Evolutionary conservation across 2,113 vertebrate species (phyloP).

Genomic region (Hippocampus comes): DNA sequence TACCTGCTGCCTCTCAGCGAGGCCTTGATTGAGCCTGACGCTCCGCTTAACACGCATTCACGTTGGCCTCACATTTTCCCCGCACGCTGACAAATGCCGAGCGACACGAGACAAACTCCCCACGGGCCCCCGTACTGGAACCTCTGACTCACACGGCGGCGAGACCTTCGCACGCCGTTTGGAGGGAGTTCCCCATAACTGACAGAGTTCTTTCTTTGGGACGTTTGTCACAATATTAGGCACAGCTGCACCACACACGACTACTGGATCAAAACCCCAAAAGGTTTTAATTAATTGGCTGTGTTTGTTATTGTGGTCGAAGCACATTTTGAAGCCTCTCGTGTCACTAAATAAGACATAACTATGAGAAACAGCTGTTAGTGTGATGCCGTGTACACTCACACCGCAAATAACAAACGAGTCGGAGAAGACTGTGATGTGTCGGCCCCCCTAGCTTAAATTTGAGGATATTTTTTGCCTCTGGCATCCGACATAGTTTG

Average conservation of each 20-base stretch:
- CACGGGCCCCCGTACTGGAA: background rate
- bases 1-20: background rate
- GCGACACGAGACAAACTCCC: background rate
- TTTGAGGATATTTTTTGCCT: background rate
- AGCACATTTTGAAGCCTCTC: background rate
- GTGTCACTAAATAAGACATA: background rate
- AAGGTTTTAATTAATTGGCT: background rate
- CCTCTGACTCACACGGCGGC: background rate
- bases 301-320: background rate
- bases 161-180: background rate
- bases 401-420: background rate
- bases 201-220: background rate
- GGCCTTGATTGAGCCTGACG: background rate
- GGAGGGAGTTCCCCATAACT: background rate
- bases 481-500: background rate
- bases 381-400: background rate
- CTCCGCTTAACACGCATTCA: background rate
- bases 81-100: background rate
- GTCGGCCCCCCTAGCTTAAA: too few species aligned
- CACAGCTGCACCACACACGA: background rate
- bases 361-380: constrained; percentile 2
- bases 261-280: background rate
- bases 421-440: background rate
- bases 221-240: background rate
- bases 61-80: background rate